Percentiles rank a stretch among this genome's conserved stretches.
Evolutionary conservation across 2,888 invertebrate species (phyloP).

Genomic region (Orchesella flavescens): DNA sequence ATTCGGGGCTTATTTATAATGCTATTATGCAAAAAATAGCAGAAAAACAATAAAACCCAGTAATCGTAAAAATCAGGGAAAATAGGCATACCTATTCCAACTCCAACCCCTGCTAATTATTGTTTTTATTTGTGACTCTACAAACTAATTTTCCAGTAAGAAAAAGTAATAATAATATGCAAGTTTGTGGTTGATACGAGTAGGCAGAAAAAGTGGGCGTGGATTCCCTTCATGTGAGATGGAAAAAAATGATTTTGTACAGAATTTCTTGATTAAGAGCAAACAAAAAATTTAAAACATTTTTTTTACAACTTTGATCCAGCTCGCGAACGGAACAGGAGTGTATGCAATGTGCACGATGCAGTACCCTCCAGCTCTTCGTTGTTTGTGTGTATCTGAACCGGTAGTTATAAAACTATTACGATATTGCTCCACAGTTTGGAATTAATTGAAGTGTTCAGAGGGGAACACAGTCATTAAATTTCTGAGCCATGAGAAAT

Average conservation of each 20-base stretch:
- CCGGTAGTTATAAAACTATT: slow-evolving; percentile 52
- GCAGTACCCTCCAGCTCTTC: neutral
- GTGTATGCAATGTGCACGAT: neutral
- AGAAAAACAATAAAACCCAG: no score
- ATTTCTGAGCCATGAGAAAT: slow-evolving; percentile 34
- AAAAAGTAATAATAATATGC: neutral
- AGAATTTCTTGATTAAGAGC: slow-evolving; percentile 28
- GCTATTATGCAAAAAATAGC: no score
- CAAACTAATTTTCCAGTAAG: slow-evolving; percentile 2
- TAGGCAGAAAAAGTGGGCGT: slow-evolving; percentile 6
- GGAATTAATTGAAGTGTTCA: slow-evolving; percentile 57
- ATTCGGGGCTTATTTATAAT: no score
- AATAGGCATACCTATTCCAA: no score
- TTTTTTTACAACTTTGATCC: slow-evolving; percentile 40
- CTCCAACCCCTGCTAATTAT: slow-evolving; percentile 8
- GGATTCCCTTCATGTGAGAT: slow-evolving; percentile 9
- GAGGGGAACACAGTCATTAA: slow-evolving; percentile 53
- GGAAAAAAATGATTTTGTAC: slow-evolving; percentile 16
- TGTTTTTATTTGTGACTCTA: neutral
- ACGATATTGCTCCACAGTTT: slow-evolving; percentile 42
- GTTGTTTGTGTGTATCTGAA: slow-evolving; percentile 6
- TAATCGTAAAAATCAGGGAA: no score
- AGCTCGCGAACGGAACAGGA: neutral
- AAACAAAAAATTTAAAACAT: neutral
- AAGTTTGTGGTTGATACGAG: neutral